Conservation (phyloP, 2,888 invertebrate species). For the Habrosyne pyritoides region DNA sequence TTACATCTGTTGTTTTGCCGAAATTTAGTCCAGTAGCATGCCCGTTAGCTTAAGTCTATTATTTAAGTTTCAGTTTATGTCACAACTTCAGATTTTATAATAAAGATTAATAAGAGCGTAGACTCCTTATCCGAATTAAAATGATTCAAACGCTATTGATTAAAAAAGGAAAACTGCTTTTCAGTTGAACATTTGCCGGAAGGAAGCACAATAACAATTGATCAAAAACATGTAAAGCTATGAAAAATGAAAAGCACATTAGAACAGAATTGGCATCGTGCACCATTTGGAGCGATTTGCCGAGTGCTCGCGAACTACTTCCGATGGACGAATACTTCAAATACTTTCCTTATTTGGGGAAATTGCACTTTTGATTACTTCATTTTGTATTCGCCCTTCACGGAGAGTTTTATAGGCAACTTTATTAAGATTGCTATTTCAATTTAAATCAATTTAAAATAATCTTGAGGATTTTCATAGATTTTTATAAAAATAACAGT, state of each 20-base stretch:
- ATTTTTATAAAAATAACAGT: no score
- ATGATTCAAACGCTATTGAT: no score
- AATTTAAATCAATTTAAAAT: background rate
- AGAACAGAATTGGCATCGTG: slow-evolving; percentile 56
- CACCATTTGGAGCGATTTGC: slow-evolving; percentile 58
- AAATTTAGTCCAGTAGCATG: no score
- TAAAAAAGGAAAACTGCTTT: no score
- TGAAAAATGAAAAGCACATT: slow-evolving; percentile 44
- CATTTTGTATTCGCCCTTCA: slow-evolving; percentile 45
- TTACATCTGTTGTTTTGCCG: no score
- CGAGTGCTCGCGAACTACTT: slow-evolving; percentile 59
- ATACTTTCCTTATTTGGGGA: slow-evolving; percentile 60
- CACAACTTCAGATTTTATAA: no score
- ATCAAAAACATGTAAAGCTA: slow-evolving; percentile 17
- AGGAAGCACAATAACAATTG: background rate
- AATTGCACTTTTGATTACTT: slow-evolving; percentile 62
- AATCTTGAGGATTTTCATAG: background rate
- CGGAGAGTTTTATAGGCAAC: slow-evolving; percentile 15
- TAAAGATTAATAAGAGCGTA: no score
- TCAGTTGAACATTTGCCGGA: no score
- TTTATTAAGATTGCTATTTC: slow-evolving; percentile 7
- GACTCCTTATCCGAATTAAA: no score
- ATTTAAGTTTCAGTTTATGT: no score
- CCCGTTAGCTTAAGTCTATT: no score
- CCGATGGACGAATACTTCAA: slow-evolving; percentile 60